phyloP scores from a whole-genome alignment of 2,113 vertebrate species.

The Rhodinocichla rosea region DNA sequence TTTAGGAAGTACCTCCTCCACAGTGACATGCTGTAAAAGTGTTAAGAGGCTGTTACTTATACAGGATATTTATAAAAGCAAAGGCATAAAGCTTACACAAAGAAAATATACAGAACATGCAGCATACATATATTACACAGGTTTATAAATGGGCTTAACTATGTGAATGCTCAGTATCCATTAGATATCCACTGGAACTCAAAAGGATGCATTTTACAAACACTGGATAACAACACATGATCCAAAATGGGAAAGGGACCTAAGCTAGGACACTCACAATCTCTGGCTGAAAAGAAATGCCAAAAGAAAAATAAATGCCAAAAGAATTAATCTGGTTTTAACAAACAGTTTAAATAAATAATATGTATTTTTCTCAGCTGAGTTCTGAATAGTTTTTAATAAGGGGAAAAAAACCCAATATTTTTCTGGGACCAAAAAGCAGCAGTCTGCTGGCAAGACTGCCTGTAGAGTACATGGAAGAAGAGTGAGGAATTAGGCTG shows the following conservation, averaged over 20 bases:
- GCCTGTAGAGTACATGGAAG: background rate
- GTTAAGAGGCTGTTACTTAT: background rate
- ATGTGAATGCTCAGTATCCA: background rate
- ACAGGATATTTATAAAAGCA: background rate
- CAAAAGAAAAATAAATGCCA: background rate
- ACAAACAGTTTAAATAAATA: background rate
- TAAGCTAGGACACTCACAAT: background rate
- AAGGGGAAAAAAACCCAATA: fast-evolving
- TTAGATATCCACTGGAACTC: background rate
- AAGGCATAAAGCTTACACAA: background rate
- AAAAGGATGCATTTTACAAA: background rate
- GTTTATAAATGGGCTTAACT: background rate
- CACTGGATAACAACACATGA: background rate
- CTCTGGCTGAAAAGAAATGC: background rate
- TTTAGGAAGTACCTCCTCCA: background rate
- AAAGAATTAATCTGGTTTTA: background rate
- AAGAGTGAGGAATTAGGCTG: background rate
- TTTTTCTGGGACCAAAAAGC: background rate
- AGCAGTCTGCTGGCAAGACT: background rate
- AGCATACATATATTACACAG: background rate
- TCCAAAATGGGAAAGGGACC: background rate
- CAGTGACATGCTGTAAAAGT: fast-evolving
- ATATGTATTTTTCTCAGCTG: background rate
- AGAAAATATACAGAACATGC: background rate
- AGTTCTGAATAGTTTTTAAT: background rate